Evolutionary conservation across 1,140 invertebrate genomes (phyloP).

Genomic region (Phthorimaea operculella): DNA sequence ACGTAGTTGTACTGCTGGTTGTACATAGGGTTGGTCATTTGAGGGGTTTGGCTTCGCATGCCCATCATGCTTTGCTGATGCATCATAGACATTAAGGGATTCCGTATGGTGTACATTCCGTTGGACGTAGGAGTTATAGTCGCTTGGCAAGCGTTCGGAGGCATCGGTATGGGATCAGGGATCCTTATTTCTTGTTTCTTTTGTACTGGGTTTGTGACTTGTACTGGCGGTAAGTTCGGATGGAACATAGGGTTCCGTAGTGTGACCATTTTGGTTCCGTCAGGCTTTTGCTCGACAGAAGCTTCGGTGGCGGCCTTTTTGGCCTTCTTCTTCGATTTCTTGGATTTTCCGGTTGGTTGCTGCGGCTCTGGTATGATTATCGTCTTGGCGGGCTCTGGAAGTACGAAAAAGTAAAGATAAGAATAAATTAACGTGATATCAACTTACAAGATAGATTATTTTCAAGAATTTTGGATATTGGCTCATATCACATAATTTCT

Average conservation of each 20-base stretch:
- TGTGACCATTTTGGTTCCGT: slow-evolving; percentile 77
- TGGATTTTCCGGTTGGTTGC: slow-evolving; percentile 33
- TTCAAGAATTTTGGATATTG: no score
- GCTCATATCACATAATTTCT: no score
- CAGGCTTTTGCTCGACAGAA: slow-evolving; percentile 24
- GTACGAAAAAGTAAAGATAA: neutral
- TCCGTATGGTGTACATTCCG: slow-evolving; percentile 83
- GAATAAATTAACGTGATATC: no score
- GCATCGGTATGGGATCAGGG: slow-evolving; percentile 62
- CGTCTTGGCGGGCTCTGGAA: slow-evolving; percentile 47
- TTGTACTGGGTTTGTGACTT: slow-evolving; percentile 65
- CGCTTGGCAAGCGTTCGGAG: slow-evolving; percentile 58
- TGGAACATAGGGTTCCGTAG: slow-evolving; percentile 80
- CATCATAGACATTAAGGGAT: slow-evolving; percentile 70
- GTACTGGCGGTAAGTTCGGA: slow-evolving; percentile 51
- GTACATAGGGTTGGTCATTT: slow-evolving; percentile 22
- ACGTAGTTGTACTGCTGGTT: slow-evolving; percentile 38
- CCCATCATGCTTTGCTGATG: slow-evolving; percentile 59
- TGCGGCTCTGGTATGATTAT: slow-evolving; percentile 32
- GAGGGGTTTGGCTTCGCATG: slow-evolving; percentile 24
- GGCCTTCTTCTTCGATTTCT: slow-evolving; percentile 60
- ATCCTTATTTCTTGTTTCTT: slow-evolving; percentile 58
- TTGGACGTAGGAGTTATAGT: slow-evolving; percentile 64
- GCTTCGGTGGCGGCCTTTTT: slow-evolving; percentile 41
- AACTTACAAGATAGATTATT: no score